Conservation (phyloP, 2,797 vertebrate species). For the Chloroceryle amazona region DNA sequence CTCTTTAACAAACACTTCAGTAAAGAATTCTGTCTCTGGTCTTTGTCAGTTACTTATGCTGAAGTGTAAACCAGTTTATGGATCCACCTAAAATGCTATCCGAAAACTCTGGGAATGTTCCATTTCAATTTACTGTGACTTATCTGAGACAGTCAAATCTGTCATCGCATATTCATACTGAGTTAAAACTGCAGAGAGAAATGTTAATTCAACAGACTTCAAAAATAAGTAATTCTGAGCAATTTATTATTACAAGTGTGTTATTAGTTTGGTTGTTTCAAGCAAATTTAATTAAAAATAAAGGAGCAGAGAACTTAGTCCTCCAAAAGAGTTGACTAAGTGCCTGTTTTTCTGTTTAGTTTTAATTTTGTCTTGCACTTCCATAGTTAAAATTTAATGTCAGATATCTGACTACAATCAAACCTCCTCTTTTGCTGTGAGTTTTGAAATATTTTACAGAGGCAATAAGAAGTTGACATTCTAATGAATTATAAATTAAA, state of each 20-base stretch:
- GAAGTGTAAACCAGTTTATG: background rate
- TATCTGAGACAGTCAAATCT: background rate
- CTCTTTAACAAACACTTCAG: background rate
- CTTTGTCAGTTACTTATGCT: background rate
- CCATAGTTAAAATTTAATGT: background rate
- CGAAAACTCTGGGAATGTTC: background rate
- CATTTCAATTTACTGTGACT: background rate
- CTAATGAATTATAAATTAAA: conserved; percentile 58
- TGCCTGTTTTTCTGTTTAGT: background rate
- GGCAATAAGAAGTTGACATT: background rate
- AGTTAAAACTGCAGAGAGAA: background rate
- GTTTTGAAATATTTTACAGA: conserved; percentile 12
- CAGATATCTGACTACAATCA: background rate
- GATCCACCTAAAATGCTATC: background rate
- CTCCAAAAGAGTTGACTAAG: background rate
- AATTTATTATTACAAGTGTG: background rate
- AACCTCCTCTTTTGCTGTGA: conserved; percentile 20
- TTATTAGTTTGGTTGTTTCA: background rate
- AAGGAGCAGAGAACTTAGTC: background rate
- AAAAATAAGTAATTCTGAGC: background rate
- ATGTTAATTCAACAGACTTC: background rate
- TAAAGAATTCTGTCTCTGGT: background rate
- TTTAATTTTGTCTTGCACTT: background rate
- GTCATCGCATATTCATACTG: background rate
- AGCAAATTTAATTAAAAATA: background rate